phyloP scores from a whole-genome alignment of 2,113 vertebrate species.

The Thermophis baileyi region DNA sequence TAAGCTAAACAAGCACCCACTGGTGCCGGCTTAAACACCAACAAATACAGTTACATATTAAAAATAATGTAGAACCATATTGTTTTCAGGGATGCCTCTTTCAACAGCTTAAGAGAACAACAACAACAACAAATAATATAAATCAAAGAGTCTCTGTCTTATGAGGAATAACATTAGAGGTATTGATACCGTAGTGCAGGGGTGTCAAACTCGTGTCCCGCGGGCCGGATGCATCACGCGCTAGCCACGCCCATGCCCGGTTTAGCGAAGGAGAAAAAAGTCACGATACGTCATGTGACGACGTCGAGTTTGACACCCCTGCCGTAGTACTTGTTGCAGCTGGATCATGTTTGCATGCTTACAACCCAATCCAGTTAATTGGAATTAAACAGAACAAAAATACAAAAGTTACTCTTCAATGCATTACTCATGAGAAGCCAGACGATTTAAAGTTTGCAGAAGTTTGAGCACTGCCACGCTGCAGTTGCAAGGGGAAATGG shows the following conservation, averaged over 20 bases:
- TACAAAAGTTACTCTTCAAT: background rate
- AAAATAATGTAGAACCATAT: background rate
- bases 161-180: background rate
- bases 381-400: background rate
- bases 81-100: too few relatives aligned
- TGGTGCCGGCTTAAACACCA: background rate
- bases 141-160: background rate
- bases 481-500: background rate
- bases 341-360: background rate
- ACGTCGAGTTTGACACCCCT: too few relatives aligned
- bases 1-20: background rate
- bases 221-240: too few relatives aligned
- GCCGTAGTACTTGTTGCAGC: background rate
- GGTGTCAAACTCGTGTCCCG: too few relatives aligned
- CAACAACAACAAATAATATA: background rate
- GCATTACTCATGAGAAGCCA: background rate
- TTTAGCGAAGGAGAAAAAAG: too few relatives aligned
- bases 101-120: background rate
- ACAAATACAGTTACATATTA: background rate
- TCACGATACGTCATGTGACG: too few relatives aligned
- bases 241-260: too few relatives aligned
- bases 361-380: background rate
- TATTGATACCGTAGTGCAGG: background rate
- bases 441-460: background rate
- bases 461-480: background rate